phyloP scores from a whole-genome alignment of 2,113 vertebrate species.

The Lethenteron camtschaticum region DNA sequence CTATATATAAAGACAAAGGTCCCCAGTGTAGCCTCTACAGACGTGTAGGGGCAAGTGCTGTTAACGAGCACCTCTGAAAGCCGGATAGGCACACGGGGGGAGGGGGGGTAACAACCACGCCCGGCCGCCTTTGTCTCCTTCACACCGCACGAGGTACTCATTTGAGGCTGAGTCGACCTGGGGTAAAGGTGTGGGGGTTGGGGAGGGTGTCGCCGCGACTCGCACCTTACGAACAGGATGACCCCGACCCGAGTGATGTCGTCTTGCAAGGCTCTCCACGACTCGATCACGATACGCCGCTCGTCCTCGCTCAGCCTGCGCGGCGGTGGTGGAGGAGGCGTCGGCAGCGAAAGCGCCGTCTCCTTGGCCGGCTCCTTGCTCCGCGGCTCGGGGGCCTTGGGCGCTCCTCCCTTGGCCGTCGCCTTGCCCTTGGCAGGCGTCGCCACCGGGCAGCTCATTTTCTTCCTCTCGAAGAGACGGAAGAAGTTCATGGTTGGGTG shows the following conservation, averaged over 20 bases:
- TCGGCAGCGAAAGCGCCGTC: background rate
- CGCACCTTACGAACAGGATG: slow-evolving; percentile 3
- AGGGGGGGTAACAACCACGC: too few relatives aligned
- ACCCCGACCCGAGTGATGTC: slow-evolving; percentile 5
- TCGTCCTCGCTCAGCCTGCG: background rate
- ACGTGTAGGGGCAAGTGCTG: too few relatives aligned
- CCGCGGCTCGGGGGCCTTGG: background rate
- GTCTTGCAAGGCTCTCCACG: background rate
- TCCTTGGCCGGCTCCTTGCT: background rate
- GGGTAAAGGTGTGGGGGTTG: too few relatives aligned
- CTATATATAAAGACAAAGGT: too few relatives aligned
- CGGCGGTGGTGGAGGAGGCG: background rate
- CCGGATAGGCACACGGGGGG: too few relatives aligned
- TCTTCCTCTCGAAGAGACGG: slow-evolving; percentile 4
- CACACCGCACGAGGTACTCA: too few relatives aligned
- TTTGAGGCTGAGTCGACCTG: too few relatives aligned
- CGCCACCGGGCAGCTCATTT: background rate
- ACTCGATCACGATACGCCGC: background rate
- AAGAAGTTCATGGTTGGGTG: background rate
- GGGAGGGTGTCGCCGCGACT: too few relatives aligned
- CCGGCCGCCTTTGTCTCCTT: too few relatives aligned
- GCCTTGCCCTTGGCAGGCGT: background rate
- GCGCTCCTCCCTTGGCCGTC: background rate
- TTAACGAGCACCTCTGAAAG: too few relatives aligned
- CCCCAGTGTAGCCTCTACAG: too few relatives aligned